Evolutionary conservation across 2,113 vertebrate species (phyloP), one percentile per base, ranked within the genome.

Genomic region (Chiloscyllium plagiosum): DNA sequence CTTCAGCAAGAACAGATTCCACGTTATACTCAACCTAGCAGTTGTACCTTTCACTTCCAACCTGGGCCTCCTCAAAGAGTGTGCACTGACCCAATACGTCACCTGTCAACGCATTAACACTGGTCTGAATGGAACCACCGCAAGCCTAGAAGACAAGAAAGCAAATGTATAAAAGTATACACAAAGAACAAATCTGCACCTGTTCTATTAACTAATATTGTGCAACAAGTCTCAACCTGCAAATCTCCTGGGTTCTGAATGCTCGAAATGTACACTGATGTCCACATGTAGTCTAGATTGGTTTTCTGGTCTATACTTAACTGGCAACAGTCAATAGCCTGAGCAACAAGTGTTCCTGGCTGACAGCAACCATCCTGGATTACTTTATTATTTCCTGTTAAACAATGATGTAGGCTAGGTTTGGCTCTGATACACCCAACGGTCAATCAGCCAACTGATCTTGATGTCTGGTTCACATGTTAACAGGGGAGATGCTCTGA

Each of bases 91-190:
- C 99, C 96, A 99, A 97, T 8, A 99, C 99, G 1, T 99, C 98
- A 0, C 98, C 96, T 0, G 98, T 97, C 96, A 99, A 96, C 37
- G 98, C 96, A 2, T 97, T 97, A 8, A 99, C 99, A 22, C 99
- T 99, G 0, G 98, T 99, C 98, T 99, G 99, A 96, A 99, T 99
- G 95, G 99, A 99, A 95, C 99, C 99, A 0, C 99, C 99, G 0
- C 99, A 99, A 72, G 99, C 99, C 99, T 99, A 96, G 42, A 70
- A 0, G 37, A 47, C 89, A 52, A 13, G 15, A 92, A 95, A 66
- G 0, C 33, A 93, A 47, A 42, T 95, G 10, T 2, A 69, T n/a
- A 65, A 96, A 90, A 83, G 96, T 85, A 17, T 92, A 93, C 96
- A 47, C 37, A 69, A 87, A 47, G 12, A 87, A 89, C 22, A 13